phyloP scores from a whole-genome alignment of 92 coral and sea anemone genomes.

The Bergia puertoricense region DNA sequence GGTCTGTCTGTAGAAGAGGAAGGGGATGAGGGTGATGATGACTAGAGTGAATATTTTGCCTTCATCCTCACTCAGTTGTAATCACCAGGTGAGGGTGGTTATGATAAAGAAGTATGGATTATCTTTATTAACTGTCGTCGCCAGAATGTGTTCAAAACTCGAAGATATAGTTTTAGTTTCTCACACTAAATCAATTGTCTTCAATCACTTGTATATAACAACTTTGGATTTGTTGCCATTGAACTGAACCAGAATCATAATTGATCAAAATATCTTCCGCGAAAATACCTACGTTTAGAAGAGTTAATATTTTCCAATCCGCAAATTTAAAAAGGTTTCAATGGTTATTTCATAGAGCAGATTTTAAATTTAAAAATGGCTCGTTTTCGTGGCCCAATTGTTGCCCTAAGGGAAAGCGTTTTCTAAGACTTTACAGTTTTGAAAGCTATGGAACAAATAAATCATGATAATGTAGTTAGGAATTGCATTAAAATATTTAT shows the following conservation, averaged over 20 bases:
- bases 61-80: not conserved
- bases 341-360: not conserved
- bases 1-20: constrained; percentile 86
- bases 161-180: no score
- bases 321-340: not conserved
- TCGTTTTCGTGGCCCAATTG: not conserved
- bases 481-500: not conserved
- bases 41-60: constrained; percentile 26
- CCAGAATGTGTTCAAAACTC: no score
- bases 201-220: not conserved
- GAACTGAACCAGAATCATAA: not conserved
- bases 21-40: constrained; percentile 91
- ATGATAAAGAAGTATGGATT: not conserved
- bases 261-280: not conserved
- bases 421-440: not conserved
- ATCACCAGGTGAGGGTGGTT: not conserved
- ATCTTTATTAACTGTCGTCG: not conserved
- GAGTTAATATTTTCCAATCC: not conserved
- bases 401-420: not conserved
- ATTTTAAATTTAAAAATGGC: not conserved
- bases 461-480: not conserved
- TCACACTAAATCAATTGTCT: not conserved
- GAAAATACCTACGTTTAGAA: no score
- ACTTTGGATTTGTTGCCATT: not conserved
- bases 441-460: not conserved